Base-by-base conservation (phyloP, 1,140 invertebrate species). In the Heliconius congener region DNA sequence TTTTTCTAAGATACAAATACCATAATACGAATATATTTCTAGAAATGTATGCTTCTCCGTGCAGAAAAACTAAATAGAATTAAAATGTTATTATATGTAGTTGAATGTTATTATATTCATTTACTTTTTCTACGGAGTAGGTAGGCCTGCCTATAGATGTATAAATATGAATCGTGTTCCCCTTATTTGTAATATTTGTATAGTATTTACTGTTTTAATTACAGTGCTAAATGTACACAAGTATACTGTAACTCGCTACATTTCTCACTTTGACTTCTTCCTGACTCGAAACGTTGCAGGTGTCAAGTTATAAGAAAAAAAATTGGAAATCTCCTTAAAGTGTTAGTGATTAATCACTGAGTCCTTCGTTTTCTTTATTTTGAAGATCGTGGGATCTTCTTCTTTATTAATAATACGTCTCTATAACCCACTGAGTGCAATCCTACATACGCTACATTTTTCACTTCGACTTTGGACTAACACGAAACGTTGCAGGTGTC, bases 161-260 rank as follows among this genome's bases (percentile, higher is more conserved):
- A 66, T 66, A 23, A 66, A 66, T 66, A 30, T 66, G 60, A 30
- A 39, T 74, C 76, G 72, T 81, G 76, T 60, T 72, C 23, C 23
- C 39, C 30, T 55, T 18, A 72, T 88, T 85, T 82, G 79, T 85
- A 83, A 86, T 73, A 75, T 86, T 86, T 84, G 81, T 78, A 83
- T 81, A 39, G 81, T 87, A 85, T 87, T 91, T 88, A 88, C 84
- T 85, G 87, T 87, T 91, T 91, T 91, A 86, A 90, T 90, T 87
- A 84, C 77, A 57, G 84, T 85, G 87, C 77, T 87, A 90, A 89
- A 84, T 84, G 84, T 86, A 91, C 84, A 88, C 81, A 85, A 80
- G 66, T 30, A 66, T 84, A 87, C 77, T 82, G 79, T 86, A 86
- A 90, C 85, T 84, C 84, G 88, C 88, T 87, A 91, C 84, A 88